phyloP scores from a whole-genome alignment of 1,140 invertebrate genomes.

The Bombus confusus region DNA sequence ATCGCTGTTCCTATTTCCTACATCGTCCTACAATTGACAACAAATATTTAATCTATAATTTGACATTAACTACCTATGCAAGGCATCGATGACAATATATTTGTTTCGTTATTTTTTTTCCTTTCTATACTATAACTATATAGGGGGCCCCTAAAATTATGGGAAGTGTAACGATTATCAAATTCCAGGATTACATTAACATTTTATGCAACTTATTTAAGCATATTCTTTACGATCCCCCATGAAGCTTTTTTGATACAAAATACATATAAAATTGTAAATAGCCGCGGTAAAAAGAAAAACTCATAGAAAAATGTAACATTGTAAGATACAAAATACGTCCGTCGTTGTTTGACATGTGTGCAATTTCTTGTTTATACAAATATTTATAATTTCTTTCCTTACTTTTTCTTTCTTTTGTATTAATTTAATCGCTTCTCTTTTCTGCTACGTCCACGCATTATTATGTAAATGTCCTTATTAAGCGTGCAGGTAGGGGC shows the following conservation, averaged over 20 bases:
- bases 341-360: slow-evolving; percentile 66
- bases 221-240: slow-evolving; percentile 18
- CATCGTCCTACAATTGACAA: slow-evolving; percentile 71
- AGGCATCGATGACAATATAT: slow-evolving; percentile 74
- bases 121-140: slow-evolving; percentile 51
- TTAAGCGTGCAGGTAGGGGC: slow-evolving; percentile 64
- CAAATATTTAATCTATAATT: slow-evolving; percentile 69
- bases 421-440: neutral
- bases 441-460: slow-evolving; percentile 15
- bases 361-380: slow-evolving; percentile 34
- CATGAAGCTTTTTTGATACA: slow-evolving; percentile 59
- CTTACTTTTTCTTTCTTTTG: neutral
- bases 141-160: slow-evolving; percentile 50
- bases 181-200: slow-evolving; percentile 32
- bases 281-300: slow-evolving; percentile 62
- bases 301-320: slow-evolving; percentile 67
- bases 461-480: slow-evolving; percentile 28
- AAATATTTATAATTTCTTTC: slow-evolving; percentile 14
- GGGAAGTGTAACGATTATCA: slow-evolving; percentile 31
- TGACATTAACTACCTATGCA: slow-evolving; percentile 71
- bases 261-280: slow-evolving; percentile 75
- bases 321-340: slow-evolving; percentile 73
- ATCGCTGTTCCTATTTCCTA: slow-evolving; percentile 59
- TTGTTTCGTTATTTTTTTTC: slow-evolving; percentile 35
- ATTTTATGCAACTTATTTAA: slow-evolving; percentile 51